A percentile compares a stretch with the other conserved stretches of the same genome.
These are phyloP conservation scores for Phycodurus eques DNA, from an alignment of 2,113 vertebrate genomes.

Conservation along the genomic window DNA sequence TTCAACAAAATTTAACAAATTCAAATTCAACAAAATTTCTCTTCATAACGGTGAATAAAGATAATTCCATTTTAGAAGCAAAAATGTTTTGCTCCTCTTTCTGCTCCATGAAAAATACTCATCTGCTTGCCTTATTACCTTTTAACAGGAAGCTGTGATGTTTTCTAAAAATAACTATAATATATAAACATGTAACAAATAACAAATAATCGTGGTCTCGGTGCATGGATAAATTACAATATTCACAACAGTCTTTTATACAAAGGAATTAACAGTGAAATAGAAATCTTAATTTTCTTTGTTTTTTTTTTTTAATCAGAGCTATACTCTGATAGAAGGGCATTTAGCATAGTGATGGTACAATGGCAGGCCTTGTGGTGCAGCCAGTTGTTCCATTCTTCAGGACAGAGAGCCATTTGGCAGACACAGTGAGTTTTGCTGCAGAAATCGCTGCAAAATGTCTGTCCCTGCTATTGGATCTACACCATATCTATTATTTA, in stretches of 20 bases:
- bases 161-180: no score
- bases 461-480: conserved; percentile 59
- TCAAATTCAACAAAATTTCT: no score
- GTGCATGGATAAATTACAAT: background rate
- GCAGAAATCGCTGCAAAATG: conserved; percentile 55
- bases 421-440: conserved; percentile 38
- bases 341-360: conserved; percentile 8
- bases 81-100: no score
- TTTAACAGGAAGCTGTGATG: no score
- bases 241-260: background rate
- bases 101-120: no score
- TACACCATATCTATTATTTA: conserved; percentile 60
- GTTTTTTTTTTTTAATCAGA: background rate
- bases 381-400: conserved; percentile 30
- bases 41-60: no score
- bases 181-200: no score
- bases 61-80: no score
- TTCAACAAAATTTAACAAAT: no score
- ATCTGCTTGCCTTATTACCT: no score
- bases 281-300: background rate
- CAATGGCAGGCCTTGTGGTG: conserved; percentile 10
- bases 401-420: conserved; percentile 40
- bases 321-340: background rate
- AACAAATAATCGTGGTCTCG: no score
- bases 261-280: background rate